These are phyloP conservation scores for Drosophila anomalata DNA, from an alignment of 2,888 invertebrate genomes.

Conservation along the genomic window DNA sequence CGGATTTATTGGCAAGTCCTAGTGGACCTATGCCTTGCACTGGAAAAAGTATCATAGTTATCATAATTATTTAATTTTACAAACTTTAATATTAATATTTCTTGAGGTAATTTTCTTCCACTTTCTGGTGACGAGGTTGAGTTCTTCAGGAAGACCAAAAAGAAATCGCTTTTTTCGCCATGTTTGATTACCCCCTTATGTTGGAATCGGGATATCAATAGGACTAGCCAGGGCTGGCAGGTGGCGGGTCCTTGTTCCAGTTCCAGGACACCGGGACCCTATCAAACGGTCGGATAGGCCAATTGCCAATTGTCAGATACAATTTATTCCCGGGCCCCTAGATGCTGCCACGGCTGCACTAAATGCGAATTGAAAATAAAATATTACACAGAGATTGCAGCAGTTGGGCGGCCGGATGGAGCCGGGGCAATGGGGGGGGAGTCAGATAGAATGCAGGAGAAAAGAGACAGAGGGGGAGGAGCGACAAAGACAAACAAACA, in stretches of 20 bases:
- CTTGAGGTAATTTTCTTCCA: too few species aligned
- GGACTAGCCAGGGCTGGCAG: conserved; percentile 4
- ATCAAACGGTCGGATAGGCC: conserved; percentile 75
- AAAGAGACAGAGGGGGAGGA: neutral
- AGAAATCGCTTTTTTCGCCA: neutral
- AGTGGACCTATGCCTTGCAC: neutral
- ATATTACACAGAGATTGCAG: conserved; percentile 76
- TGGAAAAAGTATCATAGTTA: neutral
- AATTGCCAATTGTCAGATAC: conserved; percentile 80
- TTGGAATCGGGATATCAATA: neutral
- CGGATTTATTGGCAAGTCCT: conserved; percentile 62
- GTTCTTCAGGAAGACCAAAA: too few species aligned
- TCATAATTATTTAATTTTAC: too few species aligned
- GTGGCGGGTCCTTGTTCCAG: conserved; percentile 33
- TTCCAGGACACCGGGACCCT: conserved; percentile 52
- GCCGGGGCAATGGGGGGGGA: conserved; percentile 26
- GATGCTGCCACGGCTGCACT: conserved; percentile 73
- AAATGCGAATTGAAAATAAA: conserved; percentile 80
- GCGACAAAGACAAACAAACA: conserved; percentile 68
- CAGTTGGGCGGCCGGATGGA: conserved; percentile 45
- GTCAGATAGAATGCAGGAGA: neutral
- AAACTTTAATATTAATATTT: too few species aligned
- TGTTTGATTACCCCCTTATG: neutral
- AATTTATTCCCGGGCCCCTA: conserved; percentile 74
- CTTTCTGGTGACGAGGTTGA: neutral